A percentile compares a stretch with the other conserved stretches of the same genome.
phyloP scores from a whole-genome alignment of 2,797 vertebrate species.

The Darevskia mixta region DNA sequence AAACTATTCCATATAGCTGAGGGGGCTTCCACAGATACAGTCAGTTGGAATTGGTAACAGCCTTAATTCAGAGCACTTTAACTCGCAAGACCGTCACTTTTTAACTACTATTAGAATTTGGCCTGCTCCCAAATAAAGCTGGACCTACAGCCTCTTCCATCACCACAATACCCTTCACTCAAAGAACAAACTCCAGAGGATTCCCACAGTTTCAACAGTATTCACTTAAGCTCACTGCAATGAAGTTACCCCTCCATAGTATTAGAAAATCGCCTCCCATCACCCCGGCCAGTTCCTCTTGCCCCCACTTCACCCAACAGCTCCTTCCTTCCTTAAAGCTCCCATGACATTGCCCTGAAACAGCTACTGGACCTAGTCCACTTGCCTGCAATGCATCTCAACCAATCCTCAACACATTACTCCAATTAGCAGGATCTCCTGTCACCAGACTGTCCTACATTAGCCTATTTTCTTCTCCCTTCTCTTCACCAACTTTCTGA shows the following conservation, averaged over 20 bases:
- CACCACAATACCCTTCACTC: not conserved
- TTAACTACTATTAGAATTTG: not conserved
- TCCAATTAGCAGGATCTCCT: too few relatives aligned
- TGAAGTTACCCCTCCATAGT: not conserved
- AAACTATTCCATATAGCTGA: not conserved
- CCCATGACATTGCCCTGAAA: not conserved
- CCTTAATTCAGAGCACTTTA: not conserved
- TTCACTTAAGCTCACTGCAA: not conserved
- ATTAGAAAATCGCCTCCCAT: not conserved
- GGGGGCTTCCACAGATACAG: not conserved
- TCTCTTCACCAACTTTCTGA: too few relatives aligned
- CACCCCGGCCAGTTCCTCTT: not conserved
- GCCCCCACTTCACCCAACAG: not conserved
- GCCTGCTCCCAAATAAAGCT: not conserved
- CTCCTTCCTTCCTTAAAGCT: not conserved
- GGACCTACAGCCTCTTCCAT: too few relatives aligned
- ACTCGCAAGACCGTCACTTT: not conserved
- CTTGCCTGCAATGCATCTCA: not conserved
- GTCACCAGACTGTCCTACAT: too few relatives aligned
- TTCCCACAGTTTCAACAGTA: not conserved
- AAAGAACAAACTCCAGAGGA: not conserved
- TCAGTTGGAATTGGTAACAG: not conserved
- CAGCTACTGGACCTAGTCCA: not conserved
- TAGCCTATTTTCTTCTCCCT: too few relatives aligned
- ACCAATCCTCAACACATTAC: not conserved